These are phyloP conservation scores for Mohoua ochrocephala DNA, from an alignment of 2,113 vertebrate species.

Conservation along the genomic window DNA sequence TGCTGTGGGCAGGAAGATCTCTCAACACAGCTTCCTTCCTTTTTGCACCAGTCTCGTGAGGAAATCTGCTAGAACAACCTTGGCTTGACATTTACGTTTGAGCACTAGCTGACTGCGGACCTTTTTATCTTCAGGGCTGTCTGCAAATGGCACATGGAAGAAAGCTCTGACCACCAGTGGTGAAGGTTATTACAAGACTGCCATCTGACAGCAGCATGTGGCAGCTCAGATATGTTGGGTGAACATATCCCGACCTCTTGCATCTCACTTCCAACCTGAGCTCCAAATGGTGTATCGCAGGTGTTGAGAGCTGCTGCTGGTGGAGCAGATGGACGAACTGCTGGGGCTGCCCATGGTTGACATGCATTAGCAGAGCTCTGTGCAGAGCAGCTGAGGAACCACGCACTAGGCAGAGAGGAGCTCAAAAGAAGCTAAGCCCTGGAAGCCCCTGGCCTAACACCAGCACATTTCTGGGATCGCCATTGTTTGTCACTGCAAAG, in stretches of 20 bases:
- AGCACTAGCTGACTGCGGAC: background rate
- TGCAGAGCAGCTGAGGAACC: background rate
- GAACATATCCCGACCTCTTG: background rate
- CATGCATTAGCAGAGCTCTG: background rate
- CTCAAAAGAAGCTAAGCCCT: background rate
- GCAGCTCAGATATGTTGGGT: background rate
- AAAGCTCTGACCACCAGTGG: background rate
- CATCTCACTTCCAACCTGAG: background rate
- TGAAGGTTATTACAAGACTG: background rate
- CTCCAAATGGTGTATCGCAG: background rate
- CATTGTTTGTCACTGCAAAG: background rate
- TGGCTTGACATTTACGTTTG: conserved; percentile 44
- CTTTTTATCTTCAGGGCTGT: background rate
- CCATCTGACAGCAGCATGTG: background rate
- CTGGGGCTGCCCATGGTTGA: fast-evolving
- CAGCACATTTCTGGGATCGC: background rate
- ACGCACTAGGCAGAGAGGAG: fast-evolving
- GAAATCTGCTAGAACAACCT: conserved; percentile 42
- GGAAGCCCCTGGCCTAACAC: background rate
- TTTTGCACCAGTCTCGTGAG: conserved; percentile 35
- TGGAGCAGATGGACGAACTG: background rate
- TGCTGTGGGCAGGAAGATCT: conserved; percentile 31
- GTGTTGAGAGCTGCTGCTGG: background rate
- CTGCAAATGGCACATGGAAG: background rate
- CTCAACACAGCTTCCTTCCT: conserved; percentile 55